phyloP scores from a whole-genome alignment of 2,888 invertebrate species.

The Coleophora flavipennella region DNA sequence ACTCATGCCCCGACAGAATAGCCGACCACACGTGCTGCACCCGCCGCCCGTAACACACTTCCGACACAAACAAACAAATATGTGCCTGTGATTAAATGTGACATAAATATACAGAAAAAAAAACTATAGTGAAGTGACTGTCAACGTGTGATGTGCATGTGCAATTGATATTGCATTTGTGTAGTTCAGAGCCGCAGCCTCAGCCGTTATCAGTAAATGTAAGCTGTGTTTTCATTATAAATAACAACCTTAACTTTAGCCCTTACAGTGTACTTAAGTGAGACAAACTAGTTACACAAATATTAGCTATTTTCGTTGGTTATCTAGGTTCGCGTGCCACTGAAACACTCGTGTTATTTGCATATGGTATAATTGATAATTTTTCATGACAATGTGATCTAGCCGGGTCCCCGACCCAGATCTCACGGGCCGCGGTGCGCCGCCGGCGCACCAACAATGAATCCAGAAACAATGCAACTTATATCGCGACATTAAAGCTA shows the following conservation, averaged over 20 bases:
- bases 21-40: slow-evolving; percentile 63
- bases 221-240: slow-evolving; percentile 43
- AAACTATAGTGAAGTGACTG: slow-evolving; percentile 53
- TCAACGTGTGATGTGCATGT: slow-evolving; percentile 66
- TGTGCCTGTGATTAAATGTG: slow-evolving; percentile 56
- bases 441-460: slow-evolving; percentile 39
- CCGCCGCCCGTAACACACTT: slow-evolving; percentile 35
- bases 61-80: slow-evolving; percentile 31
- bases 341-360: not conserved
- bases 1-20: slow-evolving; percentile 67
- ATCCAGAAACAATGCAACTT: slow-evolving; percentile 52
- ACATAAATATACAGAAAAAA: slow-evolving; percentile 44
- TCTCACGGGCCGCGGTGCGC: slow-evolving; percentile 51
- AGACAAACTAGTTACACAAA: too few relatives aligned
- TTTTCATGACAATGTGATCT: slow-evolving; percentile 7
- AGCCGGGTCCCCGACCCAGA: slow-evolving; percentile 59
- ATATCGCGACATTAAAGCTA: slow-evolving; percentile 57
- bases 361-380: too few relatives aligned
- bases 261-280: too few relatives aligned
- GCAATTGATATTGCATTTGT: slow-evolving; percentile 48
- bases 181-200: slow-evolving; percentile 53
- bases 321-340: too few relatives aligned
- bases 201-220: slow-evolving; percentile 62
- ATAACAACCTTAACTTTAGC: too few relatives aligned
- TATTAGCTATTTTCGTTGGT: too few relatives aligned